Percentiles rank a stretch among this genome's conserved stretches.
Evolutionary conservation across 1,140 invertebrate genomes (phyloP).

Genomic region (Atopsyche davidsoni): DNA sequence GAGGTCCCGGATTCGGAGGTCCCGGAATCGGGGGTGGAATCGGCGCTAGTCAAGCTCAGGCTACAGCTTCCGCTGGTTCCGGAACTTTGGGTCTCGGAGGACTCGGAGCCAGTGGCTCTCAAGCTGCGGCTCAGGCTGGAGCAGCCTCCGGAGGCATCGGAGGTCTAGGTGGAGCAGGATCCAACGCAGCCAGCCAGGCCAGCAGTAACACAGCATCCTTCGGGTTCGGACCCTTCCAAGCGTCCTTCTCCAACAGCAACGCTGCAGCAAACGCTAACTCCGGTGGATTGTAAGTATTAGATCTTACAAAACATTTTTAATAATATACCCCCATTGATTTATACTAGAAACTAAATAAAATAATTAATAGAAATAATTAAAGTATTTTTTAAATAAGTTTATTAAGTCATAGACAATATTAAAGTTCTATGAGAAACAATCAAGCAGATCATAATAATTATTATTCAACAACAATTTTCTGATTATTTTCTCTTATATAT

Average conservation of each 20-base stretch:
- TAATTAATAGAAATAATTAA: neutral
- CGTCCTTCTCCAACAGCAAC: slow-evolving; percentile 25
- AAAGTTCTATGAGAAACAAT: no score
- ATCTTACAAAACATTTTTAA: neutral
- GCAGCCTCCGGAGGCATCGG: slow-evolving; percentile 29
- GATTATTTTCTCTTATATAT: no score
- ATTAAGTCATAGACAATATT: no score
- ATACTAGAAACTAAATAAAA: neutral
- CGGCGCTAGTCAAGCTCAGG: slow-evolving; percentile 4
- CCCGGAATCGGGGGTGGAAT: slow-evolving; percentile 15
- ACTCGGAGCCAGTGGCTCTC: slow-evolving; percentile 9
- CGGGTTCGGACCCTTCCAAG: slow-evolving; percentile 28
- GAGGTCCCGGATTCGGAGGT: neutral
- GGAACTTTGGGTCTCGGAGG: slow-evolving; percentile 9
- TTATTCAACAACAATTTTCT: no score
- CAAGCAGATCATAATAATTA: no score
- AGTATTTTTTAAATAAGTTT: no score
- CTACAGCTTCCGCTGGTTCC: slow-evolving; percentile 16
- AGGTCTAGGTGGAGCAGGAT: slow-evolving; percentile 4
- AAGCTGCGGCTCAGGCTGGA: slow-evolving; percentile 10
- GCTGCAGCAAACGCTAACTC: slow-evolving; percentile 22
- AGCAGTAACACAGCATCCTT: slow-evolving; percentile 23
- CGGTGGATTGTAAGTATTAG: slow-evolving; percentile 19
- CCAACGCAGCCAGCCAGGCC: slow-evolving; percentile 13
- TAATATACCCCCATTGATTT: neutral